phyloP scores from a whole-genome alignment of 1,140 invertebrate genomes.

The Wasmannia auropunctata region DNA sequence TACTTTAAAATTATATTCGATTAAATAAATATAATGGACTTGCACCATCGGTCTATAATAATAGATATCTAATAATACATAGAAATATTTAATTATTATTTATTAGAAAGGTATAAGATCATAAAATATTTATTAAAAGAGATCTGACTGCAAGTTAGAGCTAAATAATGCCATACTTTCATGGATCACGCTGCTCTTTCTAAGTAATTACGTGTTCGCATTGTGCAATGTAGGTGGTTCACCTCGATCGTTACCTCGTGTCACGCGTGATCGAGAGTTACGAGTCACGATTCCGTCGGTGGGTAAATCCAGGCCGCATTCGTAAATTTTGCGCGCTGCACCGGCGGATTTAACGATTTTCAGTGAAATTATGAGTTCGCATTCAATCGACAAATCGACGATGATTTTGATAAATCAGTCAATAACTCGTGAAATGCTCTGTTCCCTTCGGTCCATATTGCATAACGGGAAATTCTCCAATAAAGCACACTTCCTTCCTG shows the following conservation, averaged over 20 bases:
- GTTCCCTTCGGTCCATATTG: background rate
- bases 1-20: background rate
- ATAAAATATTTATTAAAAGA: no score
- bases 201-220: constrained; percentile 27
- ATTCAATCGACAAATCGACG: background rate
- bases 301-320: constrained; percentile 33
- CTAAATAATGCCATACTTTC: background rate
- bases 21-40: no score
- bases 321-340: constrained; percentile 33
- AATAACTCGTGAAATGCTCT: background rate
- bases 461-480: background rate
- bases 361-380: constrained; percentile 34
- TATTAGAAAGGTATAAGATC: background rate
- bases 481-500: background rate
- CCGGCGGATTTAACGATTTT: constrained; percentile 24
- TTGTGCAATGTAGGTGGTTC: constrained; percentile 32
- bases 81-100: background rate
- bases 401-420: constrained; percentile 14
- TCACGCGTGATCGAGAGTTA: constrained; percentile 43
- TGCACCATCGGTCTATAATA: no score
- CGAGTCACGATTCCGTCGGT: constrained; percentile 35
- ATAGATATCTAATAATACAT: background rate
- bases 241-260: constrained; percentile 42
- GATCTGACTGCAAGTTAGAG: background rate
- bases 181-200: constrained; percentile 16